Conservation (phyloP, 2,888 invertebrate genomes). For the Exocentrus adspersus region DNA sequence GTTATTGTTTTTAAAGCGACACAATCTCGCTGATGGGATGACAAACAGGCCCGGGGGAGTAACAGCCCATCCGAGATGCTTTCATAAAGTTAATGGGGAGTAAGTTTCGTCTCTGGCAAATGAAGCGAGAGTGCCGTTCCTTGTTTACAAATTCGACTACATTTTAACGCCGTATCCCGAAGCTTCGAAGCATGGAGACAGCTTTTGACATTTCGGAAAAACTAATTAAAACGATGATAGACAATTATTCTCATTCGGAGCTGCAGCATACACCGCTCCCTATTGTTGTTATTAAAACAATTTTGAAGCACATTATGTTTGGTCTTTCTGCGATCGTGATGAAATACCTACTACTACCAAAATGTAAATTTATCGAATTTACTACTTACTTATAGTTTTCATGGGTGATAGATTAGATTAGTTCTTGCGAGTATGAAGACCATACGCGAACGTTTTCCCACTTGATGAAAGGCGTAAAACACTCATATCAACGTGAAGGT, state of each 20-base stretch:
- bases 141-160: constrained; percentile 24
- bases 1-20: constrained; percentile 5
- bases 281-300: constrained; percentile 8
- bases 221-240: too few relatives aligned
- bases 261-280: not conserved
- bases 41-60: not conserved
- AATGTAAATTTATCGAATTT: constrained; percentile 25
- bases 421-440: constrained; percentile 6
- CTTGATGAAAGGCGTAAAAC: not conserved
- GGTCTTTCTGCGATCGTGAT: constrained; percentile 16
- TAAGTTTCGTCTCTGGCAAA: constrained; percentile 13
- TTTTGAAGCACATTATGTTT: not conserved
- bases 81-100: constrained; percentile 15
- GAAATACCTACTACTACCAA: constrained; percentile 24
- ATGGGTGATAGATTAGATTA: constrained; percentile 23
- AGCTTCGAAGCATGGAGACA: too few relatives aligned
- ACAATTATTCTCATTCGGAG: too few relatives aligned
- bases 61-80: constrained; percentile 8
- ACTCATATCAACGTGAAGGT: not conserved
- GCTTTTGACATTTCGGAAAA: too few relatives aligned
- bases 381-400: constrained; percentile 26
- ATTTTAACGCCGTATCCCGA: constrained; percentile 15
- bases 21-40: not conserved
- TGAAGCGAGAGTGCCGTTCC: constrained; percentile 14
- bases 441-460: not conserved